These are phyloP conservation scores for Semicossyphus pulcher DNA, from an alignment of 2,113 vertebrate species.

Conservation along the genomic window DNA sequence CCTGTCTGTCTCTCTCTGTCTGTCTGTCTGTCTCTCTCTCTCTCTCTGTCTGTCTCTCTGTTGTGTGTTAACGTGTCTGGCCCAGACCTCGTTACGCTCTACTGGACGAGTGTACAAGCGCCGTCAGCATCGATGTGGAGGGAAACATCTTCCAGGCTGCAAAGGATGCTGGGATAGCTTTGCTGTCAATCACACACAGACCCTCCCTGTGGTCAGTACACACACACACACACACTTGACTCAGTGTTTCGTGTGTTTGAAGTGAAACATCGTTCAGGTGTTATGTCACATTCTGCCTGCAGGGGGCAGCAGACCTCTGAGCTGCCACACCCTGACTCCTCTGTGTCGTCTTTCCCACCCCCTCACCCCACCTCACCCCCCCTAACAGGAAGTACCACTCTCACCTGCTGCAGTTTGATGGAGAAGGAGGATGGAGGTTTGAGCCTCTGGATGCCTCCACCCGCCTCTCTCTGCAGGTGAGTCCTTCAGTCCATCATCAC, in stretches of 20 bases:
- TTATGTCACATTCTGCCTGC: slow-evolving; percentile 11
- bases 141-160: slow-evolving; percentile 98
- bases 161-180: slow-evolving; percentile 93
- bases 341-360: not conserved
- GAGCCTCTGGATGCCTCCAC: slow-evolving; percentile 93
- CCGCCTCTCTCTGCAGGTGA: slow-evolving; percentile 83
- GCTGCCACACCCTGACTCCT: slow-evolving; percentile 21
- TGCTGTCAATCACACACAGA: slow-evolving; percentile 97
- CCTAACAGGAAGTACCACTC: slow-evolving; percentile 97
- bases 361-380: too few species aligned
- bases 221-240: slow-evolving; percentile 23
- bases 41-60: not conserved
- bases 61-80: slow-evolving; percentile 22
- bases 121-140: slow-evolving; percentile 98
- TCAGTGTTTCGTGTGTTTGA: not conserved
- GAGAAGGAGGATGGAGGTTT: slow-evolving; percentile 97
- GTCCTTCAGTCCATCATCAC: too few species aligned
- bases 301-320: slow-evolving; percentile 43
- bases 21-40: not conserved
- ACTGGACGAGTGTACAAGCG: slow-evolving; percentile 96
- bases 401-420: slow-evolving; percentile 97
- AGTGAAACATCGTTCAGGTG: not conserved
- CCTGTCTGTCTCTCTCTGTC: not conserved
- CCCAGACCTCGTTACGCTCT: slow-evolving; percentile 94
- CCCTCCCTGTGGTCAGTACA: slow-evolving; percentile 94